Percentiles rank a stretch among this genome's conserved stretches.
These are phyloP conservation scores for Sinocyclocheilus rhinocerous DNA, from an alignment of 2,113 vertebrate species.

Conservation along the genomic window DNA sequence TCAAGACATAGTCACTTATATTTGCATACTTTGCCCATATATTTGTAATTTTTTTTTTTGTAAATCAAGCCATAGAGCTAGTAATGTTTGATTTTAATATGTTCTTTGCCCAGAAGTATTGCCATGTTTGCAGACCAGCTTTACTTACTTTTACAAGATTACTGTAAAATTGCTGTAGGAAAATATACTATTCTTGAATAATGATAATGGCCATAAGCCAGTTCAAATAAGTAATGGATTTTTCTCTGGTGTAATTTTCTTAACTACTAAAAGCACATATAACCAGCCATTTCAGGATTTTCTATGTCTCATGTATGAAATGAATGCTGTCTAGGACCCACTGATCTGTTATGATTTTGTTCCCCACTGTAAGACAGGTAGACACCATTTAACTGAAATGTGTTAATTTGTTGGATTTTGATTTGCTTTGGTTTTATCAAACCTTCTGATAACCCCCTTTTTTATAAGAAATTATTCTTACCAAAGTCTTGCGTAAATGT, in stretches of 20 bases:
- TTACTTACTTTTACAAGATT: conserved; percentile 74
- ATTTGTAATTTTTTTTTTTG: neutral
- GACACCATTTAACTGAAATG: conserved; percentile 68
- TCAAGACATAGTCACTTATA: too few relatives aligned
- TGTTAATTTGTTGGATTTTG: conserved; percentile 66
- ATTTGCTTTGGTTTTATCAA: conserved; percentile 66
- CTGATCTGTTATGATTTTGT: conserved; percentile 68
- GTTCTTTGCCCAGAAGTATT: conserved; percentile 55
- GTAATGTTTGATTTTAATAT: conserved; percentile 16
- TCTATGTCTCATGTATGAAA: conserved; percentile 71
- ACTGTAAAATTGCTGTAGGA: conserved; percentile 80
- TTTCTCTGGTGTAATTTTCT: conserved; percentile 61
- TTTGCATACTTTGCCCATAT: too few relatives aligned
- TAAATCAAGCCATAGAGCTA: neutral
- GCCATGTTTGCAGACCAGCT: conserved; percentile 69
- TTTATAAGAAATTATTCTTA: conserved; percentile 84
- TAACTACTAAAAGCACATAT: conserved; percentile 80
- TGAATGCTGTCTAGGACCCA: conserved; percentile 68
- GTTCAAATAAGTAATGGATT: conserved; percentile 66
- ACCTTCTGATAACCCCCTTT: conserved; percentile 70
- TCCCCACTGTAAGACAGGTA: conserved; percentile 69
- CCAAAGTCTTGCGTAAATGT: conserved; percentile 91
- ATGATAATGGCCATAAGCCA: conserved; percentile 63
- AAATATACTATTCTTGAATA: conserved; percentile 71
- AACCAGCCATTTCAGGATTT: conserved; percentile 79